phyloP scores from a whole-genome alignment of 2,797 vertebrate genomes.

The Phrynocephalus forsythii region DNA sequence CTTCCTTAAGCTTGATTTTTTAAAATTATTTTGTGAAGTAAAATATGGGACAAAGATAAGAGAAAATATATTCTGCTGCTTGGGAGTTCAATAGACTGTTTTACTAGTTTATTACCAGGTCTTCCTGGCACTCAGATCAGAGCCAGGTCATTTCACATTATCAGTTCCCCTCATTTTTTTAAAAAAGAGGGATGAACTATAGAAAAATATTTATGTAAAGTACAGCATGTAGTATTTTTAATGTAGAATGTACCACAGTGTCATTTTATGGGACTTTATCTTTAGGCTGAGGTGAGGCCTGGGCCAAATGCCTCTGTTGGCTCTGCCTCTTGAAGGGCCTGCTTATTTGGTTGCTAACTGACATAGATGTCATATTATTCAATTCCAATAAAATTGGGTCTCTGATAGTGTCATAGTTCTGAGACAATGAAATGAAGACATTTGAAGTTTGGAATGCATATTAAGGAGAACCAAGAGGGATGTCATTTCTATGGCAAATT shows the following conservation, averaged over 20 bases:
- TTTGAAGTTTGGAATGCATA: background rate
- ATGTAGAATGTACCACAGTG: no score
- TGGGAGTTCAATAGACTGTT: slow-evolving; percentile 12
- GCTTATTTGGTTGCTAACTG: slow-evolving; percentile 40
- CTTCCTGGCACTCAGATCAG: no score
- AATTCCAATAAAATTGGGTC: background rate
- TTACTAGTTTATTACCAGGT: slow-evolving; percentile 17
- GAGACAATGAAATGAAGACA: background rate
- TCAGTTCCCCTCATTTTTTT: no score
- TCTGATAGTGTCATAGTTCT: background rate
- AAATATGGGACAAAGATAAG: slow-evolving; percentile 27
- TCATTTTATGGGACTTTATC: no score
- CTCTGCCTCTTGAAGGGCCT: no score
- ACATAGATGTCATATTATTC: background rate
- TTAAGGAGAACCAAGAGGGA: background rate
- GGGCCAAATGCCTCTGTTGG: no score
- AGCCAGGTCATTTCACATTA: no score
- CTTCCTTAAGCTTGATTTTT: slow-evolving; percentile 18
- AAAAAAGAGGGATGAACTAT: no score
- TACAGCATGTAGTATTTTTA: no score
- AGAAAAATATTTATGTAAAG: no score
- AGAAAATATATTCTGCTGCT: slow-evolving; percentile 10
- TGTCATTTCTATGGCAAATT: background rate
- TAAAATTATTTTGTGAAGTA: slow-evolving; percentile 34
- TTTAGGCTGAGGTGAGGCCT: no score